Percentiles rank a stretch among this genome's conserved stretches.
phyloP scores from a whole-genome alignment of 2,888 invertebrate genomes.

The Lithophane ornitopus region DNA sequence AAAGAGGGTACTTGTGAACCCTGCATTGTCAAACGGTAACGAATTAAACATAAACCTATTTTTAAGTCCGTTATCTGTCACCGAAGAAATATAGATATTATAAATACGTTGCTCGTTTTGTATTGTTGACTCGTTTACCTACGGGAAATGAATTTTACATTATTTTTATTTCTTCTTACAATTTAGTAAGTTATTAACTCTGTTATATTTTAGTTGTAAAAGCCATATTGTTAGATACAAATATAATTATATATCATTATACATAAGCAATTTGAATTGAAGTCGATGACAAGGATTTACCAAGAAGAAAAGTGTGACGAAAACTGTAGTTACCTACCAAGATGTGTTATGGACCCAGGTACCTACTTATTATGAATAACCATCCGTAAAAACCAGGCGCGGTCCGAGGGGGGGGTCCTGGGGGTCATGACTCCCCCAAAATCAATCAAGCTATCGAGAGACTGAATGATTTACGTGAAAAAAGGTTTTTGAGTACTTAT shows the following conservation, averaged over 20 bases:
- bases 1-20: slow-evolving; percentile 92
- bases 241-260: slow-evolving; percentile 18
- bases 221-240: slow-evolving; percentile 55
- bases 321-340: neutral
- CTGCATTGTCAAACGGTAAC: slow-evolving; percentile 90
- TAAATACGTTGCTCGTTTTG: slow-evolving; percentile 48
- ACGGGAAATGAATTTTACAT: slow-evolving; percentile 22
- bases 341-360: neutral
- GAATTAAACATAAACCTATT: slow-evolving; percentile 27
- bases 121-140: slow-evolving; percentile 51
- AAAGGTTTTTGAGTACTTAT: too few species aligned
- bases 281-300: slow-evolving; percentile 2
- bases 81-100: slow-evolving; percentile 54
- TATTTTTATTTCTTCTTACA: slow-evolving; percentile 31
- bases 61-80: slow-evolving; percentile 55
- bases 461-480: too few species aligned
- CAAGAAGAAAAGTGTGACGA: neutral
- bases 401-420: too few species aligned
- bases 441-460: too few species aligned
- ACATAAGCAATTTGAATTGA: neutral
- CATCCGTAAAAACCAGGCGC: slow-evolving; percentile 11
- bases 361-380: too few species aligned
- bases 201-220: slow-evolving; percentile 57
- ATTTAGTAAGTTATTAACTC: slow-evolving; percentile 55
- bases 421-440: too few species aligned